These are phyloP conservation scores for Hyperopisus bebe DNA, from an alignment of 2,113 vertebrate genomes.

Conservation along the genomic window DNA sequence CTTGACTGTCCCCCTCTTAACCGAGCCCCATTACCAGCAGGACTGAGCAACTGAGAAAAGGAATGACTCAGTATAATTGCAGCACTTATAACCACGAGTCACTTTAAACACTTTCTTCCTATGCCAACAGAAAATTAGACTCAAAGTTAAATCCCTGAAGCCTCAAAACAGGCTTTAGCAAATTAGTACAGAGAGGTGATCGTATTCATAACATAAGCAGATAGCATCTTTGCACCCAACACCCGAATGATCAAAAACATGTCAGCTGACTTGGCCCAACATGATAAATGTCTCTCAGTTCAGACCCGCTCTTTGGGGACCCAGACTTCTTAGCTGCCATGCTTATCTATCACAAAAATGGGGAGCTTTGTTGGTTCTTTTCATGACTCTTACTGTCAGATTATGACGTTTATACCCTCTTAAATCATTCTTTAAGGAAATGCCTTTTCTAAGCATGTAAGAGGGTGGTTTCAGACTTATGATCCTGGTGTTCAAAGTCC, in stretches of 20 bases:
- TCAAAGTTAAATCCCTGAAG: constrained; percentile 26
- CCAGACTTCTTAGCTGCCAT: not conserved
- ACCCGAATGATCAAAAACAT: not conserved
- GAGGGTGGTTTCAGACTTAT: not conserved
- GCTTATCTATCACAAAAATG: not conserved
- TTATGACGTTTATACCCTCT: not conserved
- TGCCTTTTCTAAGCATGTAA: not conserved
- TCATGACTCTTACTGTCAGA: not conserved
- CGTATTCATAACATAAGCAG: constrained; percentile 28
- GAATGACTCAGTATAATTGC: constrained; percentile 43
- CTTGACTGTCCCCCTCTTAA: not conserved
- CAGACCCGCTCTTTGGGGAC: not conserved
- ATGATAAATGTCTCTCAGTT: not conserved
- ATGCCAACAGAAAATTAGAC: constrained; percentile 33
- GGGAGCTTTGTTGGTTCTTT: not conserved
- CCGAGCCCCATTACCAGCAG: not conserved
- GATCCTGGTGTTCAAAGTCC: not conserved
- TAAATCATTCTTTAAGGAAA: not conserved
- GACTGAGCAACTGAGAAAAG: not conserved
- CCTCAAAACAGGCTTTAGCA: constrained; percentile 35
- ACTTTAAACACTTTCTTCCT: constrained; percentile 20
- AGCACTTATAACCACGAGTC: constrained; percentile 37
- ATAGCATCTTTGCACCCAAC: constrained; percentile 5
- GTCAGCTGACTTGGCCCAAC: not conserved
- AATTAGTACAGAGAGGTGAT: constrained; percentile 38